Base-by-base conservation (phyloP, 92 coral and sea anemone species). In the Zoanthus sociatus region DNA sequence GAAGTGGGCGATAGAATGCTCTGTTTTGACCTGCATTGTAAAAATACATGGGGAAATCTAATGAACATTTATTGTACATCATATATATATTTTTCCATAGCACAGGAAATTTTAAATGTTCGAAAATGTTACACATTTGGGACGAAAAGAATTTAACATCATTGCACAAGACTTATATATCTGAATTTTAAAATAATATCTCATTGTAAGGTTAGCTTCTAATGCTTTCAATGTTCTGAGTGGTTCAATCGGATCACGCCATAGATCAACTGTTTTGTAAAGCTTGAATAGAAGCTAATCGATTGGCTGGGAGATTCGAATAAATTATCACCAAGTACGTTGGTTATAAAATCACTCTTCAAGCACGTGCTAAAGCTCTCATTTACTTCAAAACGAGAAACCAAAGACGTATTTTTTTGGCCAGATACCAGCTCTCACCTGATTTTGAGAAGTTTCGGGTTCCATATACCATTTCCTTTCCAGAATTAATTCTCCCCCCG, bases 231-330 rank as follows among this genome's bases (percentile, higher is more conserved):
- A 9, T 50, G 75, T 48, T 81, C 85, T 81, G 85, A 81, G 75
- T 81, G 85, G 85, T 16, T 68, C 20, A 33, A 45, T 64, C 60
- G 73, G 61, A 81, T 81, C 85, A 81, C 85, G 85, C 85, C 75
- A 81, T 64, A 45, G 42, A 4, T 30, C 16, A 67, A 30, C 54
- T 79, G 61, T 64, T 64, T 64, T 64, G 85, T 44, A 81, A n/a
- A 58, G 53, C 17, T 14, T 30, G 55, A 37, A 31, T 50, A 17
- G 83, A 78, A 77, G 68, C 82, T 5, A 51, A 53, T 0, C 67
- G 2, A 77, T 81, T 81, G 85, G 85, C 66, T 50, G 42, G 45
- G 12, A 71, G 12, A 21, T 21, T 31, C 47, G 73, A 64, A 81
- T 81, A 46, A 66, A 20, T 66, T 63, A 81, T 44, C 56, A 81